phyloP scores from a whole-genome alignment of 1,140 invertebrate species.

The Alviniconcha marisindica region DNA sequence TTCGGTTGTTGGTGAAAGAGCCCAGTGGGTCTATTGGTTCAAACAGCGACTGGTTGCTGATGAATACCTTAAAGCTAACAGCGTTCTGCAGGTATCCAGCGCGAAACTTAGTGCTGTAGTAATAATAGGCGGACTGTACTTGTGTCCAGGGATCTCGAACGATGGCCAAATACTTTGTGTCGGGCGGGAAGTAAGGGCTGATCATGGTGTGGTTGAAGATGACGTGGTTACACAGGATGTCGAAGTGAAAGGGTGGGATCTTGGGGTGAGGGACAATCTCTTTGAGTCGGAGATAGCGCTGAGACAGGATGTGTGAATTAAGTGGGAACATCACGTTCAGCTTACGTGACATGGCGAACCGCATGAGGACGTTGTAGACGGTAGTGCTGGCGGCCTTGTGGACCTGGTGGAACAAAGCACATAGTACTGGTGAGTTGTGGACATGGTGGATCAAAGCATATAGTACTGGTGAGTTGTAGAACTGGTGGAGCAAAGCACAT shows the following conservation, averaged over 20 bases:
- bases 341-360: constrained; percentile 77
- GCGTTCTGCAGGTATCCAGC: constrained; percentile 31
- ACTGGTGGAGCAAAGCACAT: background rate
- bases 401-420: constrained; percentile 23
- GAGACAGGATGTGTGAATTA: constrained; percentile 47
- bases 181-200: constrained; percentile 46
- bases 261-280: constrained; percentile 40
- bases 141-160: constrained; percentile 56
- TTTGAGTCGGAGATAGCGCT: background rate
- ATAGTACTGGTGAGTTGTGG: too few species aligned
- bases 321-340: constrained; percentile 75
- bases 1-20: constrained; percentile 57
- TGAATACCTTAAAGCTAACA: constrained; percentile 19
- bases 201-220: constrained; percentile 47
- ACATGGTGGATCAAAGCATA: too few species aligned
- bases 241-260: constrained; percentile 43
- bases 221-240: constrained; percentile 59
- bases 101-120: constrained; percentile 42
- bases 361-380: constrained; percentile 77
- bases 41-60: background rate
- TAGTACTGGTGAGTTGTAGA: too few species aligned
- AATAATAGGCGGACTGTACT: constrained; percentile 52
- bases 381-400: constrained; percentile 78
- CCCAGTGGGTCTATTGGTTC: background rate
- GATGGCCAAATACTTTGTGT: constrained; percentile 52